These are phyloP conservation scores for Ophioninae sp. DNA, from an alignment of 2,888 invertebrate genomes.

Conservation along the genomic window DNA sequence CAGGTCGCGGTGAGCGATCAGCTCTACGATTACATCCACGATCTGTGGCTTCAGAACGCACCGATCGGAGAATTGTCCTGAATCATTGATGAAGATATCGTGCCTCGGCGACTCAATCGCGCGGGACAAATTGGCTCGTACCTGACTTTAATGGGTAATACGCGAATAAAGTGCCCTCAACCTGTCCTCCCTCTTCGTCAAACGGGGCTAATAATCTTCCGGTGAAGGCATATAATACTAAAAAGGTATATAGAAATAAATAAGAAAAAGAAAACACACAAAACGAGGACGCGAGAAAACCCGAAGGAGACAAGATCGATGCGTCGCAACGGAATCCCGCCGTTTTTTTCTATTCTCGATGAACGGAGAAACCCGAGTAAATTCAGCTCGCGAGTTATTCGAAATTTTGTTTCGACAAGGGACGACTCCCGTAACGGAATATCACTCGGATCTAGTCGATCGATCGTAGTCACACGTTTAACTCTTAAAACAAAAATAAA, in stretches of 20 bases:
- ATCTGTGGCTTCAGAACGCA: constrained; percentile 97
- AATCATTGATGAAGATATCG: constrained; percentile 74
- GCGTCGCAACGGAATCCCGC: not conserved
- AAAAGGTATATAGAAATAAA: not conserved
- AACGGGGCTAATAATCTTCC: not conserved
- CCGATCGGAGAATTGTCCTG: constrained; percentile 98
- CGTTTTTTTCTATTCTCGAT: not conserved
- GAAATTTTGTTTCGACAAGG: not conserved
- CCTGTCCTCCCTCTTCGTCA: not conserved
- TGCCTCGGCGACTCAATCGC: constrained; percentile 14
- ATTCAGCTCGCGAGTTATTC: not conserved
- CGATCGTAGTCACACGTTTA: constrained; percentile 4
- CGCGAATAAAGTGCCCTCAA: constrained; percentile 1
- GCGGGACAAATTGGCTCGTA: constrained; percentile 45
- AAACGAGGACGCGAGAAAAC: not conserved
- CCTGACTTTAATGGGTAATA: constrained; percentile 51
- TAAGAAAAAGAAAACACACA: not conserved
- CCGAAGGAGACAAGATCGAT: not conserved
- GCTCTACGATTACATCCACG: constrained; percentile 96
- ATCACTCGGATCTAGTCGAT: constrained; percentile 36
- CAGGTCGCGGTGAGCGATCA: constrained; percentile 95
- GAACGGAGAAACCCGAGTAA: not conserved
- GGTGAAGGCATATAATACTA: constrained; percentile 1
- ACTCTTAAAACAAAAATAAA: not conserved
- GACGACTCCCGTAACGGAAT: not conserved